phyloP scores from a whole-genome alignment of 2,888 invertebrate species.

The Caenorhabditis afra region DNA sequence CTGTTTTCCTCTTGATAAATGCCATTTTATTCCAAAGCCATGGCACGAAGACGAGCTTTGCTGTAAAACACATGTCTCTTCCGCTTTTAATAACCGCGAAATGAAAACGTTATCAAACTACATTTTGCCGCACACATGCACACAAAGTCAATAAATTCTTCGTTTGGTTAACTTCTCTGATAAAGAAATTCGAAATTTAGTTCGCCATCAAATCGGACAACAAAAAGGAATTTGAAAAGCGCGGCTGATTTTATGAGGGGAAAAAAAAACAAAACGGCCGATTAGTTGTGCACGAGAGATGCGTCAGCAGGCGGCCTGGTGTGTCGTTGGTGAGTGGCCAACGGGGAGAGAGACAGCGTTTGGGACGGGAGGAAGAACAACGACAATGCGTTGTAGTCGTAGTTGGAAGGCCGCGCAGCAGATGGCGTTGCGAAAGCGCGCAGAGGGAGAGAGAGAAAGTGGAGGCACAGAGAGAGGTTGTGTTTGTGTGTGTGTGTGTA shows the following conservation, averaged over 20 bases:
- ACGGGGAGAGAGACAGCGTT: slow-evolving; percentile 13
- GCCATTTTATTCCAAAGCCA: slow-evolving; percentile 77
- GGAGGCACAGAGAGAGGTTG: no score
- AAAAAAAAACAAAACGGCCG: slow-evolving; percentile 24
- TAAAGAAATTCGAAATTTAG: not conserved
- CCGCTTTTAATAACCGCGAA: not conserved
- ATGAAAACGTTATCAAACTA: slow-evolving; percentile 26
- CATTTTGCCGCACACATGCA: slow-evolving; percentile 8
- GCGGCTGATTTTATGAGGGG: slow-evolving; percentile 19
- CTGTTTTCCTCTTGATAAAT: slow-evolving; percentile 76
- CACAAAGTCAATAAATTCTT: slow-evolving; percentile 20
- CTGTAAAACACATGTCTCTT: slow-evolving; percentile 46
- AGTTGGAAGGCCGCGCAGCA: not conserved
- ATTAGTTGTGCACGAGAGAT: slow-evolving; percentile 17
- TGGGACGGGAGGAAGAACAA: slow-evolving; percentile 3
- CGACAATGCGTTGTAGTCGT: not conserved
- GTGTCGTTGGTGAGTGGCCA: slow-evolving; percentile 16
- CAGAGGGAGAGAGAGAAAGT: not conserved
- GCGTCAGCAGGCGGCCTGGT: slow-evolving; percentile 33
- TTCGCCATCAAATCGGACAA: not conserved
- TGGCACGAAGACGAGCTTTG: slow-evolving; percentile 60
- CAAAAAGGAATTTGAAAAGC: slow-evolving; percentile 38
- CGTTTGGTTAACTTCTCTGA: slow-evolving; percentile 10
- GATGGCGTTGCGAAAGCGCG: not conserved
- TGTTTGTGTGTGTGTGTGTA: no score